Percentiles rank a stretch among this genome's conserved stretches.
Evolutionary conservation across 2,888 invertebrate genomes (phyloP).

Genomic region (Hecatera dysodea): DNA sequence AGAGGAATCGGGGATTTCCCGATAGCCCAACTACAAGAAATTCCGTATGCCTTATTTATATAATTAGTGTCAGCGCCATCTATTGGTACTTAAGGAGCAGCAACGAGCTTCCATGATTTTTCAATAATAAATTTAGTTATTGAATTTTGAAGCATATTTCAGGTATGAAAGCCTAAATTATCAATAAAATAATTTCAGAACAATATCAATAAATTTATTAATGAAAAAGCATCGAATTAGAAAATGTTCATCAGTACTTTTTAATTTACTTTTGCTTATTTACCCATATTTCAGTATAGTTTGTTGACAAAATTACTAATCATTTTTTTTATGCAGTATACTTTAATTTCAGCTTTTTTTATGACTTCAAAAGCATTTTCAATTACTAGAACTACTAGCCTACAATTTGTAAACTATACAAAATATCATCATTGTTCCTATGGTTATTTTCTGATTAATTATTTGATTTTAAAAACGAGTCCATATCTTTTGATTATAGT

Average conservation of each 20-base stretch:
- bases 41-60: neutral
- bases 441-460: neutral
- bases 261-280: neutral
- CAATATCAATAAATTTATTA: too few species aligned
- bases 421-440: neutral
- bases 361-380: neutral
- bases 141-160: neutral
- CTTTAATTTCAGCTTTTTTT: neutral
- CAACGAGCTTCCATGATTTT: neutral
- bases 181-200: rapidly evolving
- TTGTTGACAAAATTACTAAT: too few species aligned
- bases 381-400: neutral
- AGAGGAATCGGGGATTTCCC: neutral
- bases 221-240: too few species aligned
- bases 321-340: too few species aligned
- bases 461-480: neutral
- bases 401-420: neutral
- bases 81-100: neutral
- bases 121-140: neutral
- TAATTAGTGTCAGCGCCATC: slow-evolving; percentile 33
- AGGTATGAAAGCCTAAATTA: rapidly evolving
- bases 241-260: neutral
- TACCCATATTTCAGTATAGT: too few species aligned
- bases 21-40: neutral
- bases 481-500: neutral